Evolutionary conservation across 2,888 invertebrate species (phyloP), one percentile per base, ranked within the genome.

Genomic region (Limnephilus rhombicus): DNA sequence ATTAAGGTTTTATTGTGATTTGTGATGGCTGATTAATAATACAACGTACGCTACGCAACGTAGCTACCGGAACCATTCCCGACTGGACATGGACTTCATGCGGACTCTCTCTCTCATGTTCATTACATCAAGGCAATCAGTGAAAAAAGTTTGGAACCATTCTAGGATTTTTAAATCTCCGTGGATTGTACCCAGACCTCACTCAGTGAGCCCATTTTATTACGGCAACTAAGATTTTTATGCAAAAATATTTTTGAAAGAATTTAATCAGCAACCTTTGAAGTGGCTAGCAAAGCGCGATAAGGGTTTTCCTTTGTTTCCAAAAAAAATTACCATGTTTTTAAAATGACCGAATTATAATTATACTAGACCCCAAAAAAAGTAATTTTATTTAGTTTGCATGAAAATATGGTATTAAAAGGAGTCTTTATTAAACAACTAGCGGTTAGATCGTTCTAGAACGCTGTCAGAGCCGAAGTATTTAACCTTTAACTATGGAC

Each of bases 181-280:
- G n/a, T 68, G n/a, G 24, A 24, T 68, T 9, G 11, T n/a, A 68
- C 68, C 68, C 41, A 18, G 24, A 24, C 83, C 24, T 37, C 41
- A 83, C 41, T 83, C 41, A 34, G 37, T 29, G 29, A 41, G 49
- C 45, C 45, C 18, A 80, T 89, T 89, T 89, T 80, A 89, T 80
- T 89, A 80, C 18, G 80, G 88, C 41, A 80, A 80, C 88, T 89
- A 89, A 80, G 41, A 89, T 31, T 89, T 89, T 89, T 37, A 89
- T 86, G 88, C 12, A 80, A 31, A 49, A 89, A 80, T 89, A 89
- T 89, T 89, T 89, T 89, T 88, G 13, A 29, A 89, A 80, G 34
- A 41, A 89, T 89, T 89, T 89, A 68, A 89, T 68, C 80, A 89
- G 37, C 37, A 13, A 24, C 18, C 45, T 86, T n/a, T 37, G 49